Evolutionary conservation across 2,888 invertebrate genomes (phyloP).

Genomic region (Xestia xanthographa): DNA sequence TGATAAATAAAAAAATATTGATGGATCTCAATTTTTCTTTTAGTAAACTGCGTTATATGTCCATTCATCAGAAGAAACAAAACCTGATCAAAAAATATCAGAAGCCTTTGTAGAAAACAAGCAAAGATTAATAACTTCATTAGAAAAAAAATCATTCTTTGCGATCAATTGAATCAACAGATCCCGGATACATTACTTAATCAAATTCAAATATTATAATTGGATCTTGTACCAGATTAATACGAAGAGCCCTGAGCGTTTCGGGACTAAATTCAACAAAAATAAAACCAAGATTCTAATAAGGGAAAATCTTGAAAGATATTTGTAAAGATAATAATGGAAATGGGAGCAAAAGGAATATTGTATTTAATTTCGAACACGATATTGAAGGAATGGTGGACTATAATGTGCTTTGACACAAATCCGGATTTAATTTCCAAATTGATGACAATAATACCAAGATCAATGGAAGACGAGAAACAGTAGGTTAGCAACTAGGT

Average conservation of each 20-base stretch:
- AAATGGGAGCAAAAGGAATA: conserved; percentile 24
- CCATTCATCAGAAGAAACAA: neutral
- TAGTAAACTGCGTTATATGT: neutral
- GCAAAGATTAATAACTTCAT: conserved; percentile 17
- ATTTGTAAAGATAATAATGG: conserved; percentile 43
- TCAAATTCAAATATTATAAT: conserved; percentile 58
- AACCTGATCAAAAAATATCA: neutral
- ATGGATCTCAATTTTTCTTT: neutral
- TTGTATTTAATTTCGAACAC: conserved; percentile 40
- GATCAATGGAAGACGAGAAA: neutral
- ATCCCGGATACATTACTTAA: conserved; percentile 35
- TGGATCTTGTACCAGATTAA: conserved; percentile 48
- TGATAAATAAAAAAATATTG: neutral
- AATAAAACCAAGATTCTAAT: conserved; percentile 49
- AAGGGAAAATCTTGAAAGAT: conserved; percentile 36
- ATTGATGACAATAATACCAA: neutral
- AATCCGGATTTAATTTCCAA: conserved; percentile 16
- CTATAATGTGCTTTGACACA: conserved; percentile 22
- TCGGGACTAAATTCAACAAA: conserved; percentile 21
- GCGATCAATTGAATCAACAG: conserved; percentile 14
- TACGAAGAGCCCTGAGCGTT: conserved; percentile 24
- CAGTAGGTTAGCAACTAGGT: neutral
- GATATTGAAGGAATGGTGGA: conserved; percentile 20
- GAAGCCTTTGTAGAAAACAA: neutral
- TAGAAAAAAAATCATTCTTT: neutral